Evolutionary conservation across 1,140 invertebrate species (phyloP), one percentile per base, ranked within the genome.

Genomic region (Orchesella cincta): DNA sequence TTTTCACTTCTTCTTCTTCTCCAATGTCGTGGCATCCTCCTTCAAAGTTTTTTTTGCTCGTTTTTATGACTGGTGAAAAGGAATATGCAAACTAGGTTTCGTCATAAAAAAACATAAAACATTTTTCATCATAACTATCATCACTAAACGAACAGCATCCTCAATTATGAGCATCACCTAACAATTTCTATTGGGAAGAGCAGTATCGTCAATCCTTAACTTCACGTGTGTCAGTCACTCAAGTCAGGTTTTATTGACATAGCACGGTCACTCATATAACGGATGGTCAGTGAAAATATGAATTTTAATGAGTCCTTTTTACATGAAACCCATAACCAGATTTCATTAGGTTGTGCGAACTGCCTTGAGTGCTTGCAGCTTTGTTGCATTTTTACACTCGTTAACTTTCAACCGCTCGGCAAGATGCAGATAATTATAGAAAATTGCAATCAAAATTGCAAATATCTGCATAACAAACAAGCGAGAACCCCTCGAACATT

Each of bases 211-310:
- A n/a, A n/a, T n/a, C n/a, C 23, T 57, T 16, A 12, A 57, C 54
- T 14, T 16, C 23, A 12, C 54, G 3, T 23, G 14, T 26, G 62
- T 67, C 62, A 67, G 28, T 67, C 62, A 67, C 3, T 67, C 62
- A 67, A 57, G 14, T 67, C 62, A 67, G 31, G 62, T 67, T 67
- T 67, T 67, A 67, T 67, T 67, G 62, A 67, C 62, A 67, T n/a
- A 67, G 62, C 62, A 29, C 26, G 62, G 62, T 67, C 62, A 67
- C 29, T n/a, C n/a, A n/a, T 31, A 29, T 26, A 67, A 31, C 62
- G 28, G 26, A 67, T 31, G 23, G 62, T 67, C 52, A 57, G 12
- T 12, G 23, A 31, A 67, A 67, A 67, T 5, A 12, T 67, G 62
- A 67, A 67, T 67, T 67, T 67, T 67, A 67, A 67, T 67, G 62